phyloP scores from a whole-genome alignment of 2,113 vertebrate genomes.

The Nothoprocta perdicaria region DNA sequence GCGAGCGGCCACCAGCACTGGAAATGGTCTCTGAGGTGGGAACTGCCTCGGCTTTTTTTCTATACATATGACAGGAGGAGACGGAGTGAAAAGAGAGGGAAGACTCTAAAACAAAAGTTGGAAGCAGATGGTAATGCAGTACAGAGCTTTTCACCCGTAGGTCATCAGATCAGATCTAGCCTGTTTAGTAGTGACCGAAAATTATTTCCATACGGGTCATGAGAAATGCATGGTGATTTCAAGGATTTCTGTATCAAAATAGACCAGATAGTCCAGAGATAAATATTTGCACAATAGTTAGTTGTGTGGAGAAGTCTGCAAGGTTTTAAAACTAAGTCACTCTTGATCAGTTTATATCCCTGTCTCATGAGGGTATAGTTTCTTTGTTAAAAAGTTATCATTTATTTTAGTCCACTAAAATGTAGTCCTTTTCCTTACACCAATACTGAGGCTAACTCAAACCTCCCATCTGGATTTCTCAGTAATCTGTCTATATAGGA shows the following conservation, averaged over 20 bases:
- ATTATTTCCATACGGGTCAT: conserved; percentile 57
- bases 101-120: conserved; percentile 1
- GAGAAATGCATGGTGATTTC: background rate
- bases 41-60: background rate
- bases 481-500: conserved; percentile 16
- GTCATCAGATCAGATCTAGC: conserved; percentile 40
- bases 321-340: conserved; percentile 2
- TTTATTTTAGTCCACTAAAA: conserved; percentile 4
- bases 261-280: conserved; percentile 44
- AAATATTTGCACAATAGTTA: conserved; percentile 22
- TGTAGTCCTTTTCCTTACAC: background rate
- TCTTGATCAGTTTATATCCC: background rate
- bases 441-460: background rate
- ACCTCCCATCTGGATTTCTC: conserved; percentile 19
- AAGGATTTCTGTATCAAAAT: conserved; percentile 25
- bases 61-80: accelerated
- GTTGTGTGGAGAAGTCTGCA: conserved; percentile 12
- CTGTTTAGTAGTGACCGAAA: conserved; percentile 32
- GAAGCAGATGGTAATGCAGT: conserved; percentile 43
- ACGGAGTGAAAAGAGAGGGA: conserved; percentile 6
- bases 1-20: background rate
- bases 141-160: conserved; percentile 36
- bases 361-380: background rate
- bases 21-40: background rate
- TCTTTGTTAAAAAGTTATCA: background rate